Percentiles rank a stretch among this genome's conserved stretches.
Conservation (phyloP, 1,140 invertebrate genomes). For the Schlechtendalia chinensis region DNA sequence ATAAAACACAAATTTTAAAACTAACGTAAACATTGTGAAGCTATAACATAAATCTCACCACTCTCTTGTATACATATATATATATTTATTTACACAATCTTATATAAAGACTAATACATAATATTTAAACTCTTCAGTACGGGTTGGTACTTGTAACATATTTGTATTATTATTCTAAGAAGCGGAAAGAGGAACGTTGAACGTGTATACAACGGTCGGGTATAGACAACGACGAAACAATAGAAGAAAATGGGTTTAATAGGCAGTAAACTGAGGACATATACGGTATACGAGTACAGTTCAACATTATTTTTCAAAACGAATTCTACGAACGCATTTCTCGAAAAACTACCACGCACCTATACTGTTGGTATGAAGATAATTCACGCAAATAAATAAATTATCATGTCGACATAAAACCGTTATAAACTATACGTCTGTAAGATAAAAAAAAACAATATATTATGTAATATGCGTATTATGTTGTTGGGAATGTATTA, state of each 20-base stretch:
- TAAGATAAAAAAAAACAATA: too few relatives aligned
- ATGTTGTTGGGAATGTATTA: too few relatives aligned
- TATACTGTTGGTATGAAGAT: too few relatives aligned
- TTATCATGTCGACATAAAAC: too few relatives aligned
- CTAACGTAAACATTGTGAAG: too few relatives aligned
- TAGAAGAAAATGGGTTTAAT: slow-evolving; percentile 31
- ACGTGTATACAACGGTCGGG: background rate
- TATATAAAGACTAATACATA: slow-evolving; percentile 1
- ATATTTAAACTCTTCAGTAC: slow-evolving; percentile 4
- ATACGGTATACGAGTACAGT: too few relatives aligned
- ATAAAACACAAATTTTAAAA: too few relatives aligned
- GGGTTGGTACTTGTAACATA: background rate
- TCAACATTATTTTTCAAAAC: too few relatives aligned
- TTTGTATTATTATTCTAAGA: slow-evolving; percentile 9
- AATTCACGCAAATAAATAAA: too few relatives aligned
- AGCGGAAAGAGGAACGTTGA: slow-evolving; percentile 25
- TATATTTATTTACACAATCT: background rate
- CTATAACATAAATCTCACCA: slow-evolving; percentile 16
- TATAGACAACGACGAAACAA: slow-evolving; percentile 42
- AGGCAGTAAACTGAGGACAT: slow-evolving; percentile 21
- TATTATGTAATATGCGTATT: too few relatives aligned
- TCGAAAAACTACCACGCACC: too few relatives aligned
- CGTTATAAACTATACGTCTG: too few relatives aligned
- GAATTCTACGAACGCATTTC: background rate
- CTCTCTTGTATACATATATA: background rate